Base-by-base conservation (phyloP, 2,797 vertebrate genomes). In the Urophycis tenuis region DNA sequence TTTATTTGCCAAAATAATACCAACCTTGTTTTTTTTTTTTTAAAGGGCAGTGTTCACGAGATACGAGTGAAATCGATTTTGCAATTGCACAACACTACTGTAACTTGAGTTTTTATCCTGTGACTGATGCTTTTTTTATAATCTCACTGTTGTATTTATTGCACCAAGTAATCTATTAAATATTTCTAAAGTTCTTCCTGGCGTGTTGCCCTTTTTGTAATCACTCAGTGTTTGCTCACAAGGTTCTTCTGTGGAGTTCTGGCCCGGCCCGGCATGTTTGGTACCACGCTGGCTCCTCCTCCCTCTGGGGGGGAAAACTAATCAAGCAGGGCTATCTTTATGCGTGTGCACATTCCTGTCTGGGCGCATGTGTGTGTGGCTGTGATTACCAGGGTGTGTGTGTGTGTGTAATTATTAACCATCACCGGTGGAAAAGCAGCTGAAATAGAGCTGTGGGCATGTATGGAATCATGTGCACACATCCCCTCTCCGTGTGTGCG, bases 61-160 rank as follows among this genome's bases (percentile, higher is more conserved):
- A 80, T 67, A 78, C 81, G 85, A 81, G 79, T 74, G 35, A 84
- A 89, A 86, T 87, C 77, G 36, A 88, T 80, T 85, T 81, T 85
- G 85, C 88, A 81, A 94, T 92, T 96, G 95, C 94, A 95, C 95
- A 94, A 93, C 95, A 91, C 94, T 95, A 94, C 96, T 98, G 95
- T 95, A 97, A 98, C 96, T 97, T 97, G 88, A 95, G 95, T 98
- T 95, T 96, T 93, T 94, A 91, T 94, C 91, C 93, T 93, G 94
- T 97, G 96, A 95, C 94, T 94, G 95, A 96, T 94, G 95, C 95
- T 96, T 97, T 96, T 96, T 96, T 96, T 96, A 91, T 92, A 92
- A 91, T 89, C 91, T 92, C 88, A 91, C 82, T 93, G 85, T 94
- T 91, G 91, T 97, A 96, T 97, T 96, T 96, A 96, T 96, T 96